phyloP scores from a whole-genome alignment of 2,113 vertebrate species.

The Corythoichthys intestinalis region DNA sequence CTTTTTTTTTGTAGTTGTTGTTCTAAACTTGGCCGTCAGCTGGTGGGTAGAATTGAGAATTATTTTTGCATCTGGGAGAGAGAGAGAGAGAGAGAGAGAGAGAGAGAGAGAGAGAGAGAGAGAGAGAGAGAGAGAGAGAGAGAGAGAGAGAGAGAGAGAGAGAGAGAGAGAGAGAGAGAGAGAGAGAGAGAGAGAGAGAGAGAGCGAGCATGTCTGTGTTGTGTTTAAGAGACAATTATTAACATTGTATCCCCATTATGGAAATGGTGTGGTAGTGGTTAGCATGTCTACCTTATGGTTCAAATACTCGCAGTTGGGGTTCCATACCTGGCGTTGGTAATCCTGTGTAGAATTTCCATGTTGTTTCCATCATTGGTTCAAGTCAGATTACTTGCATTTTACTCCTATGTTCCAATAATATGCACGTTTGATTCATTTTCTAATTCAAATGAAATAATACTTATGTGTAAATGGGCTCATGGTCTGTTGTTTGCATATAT shows the following conservation, averaged over 20 bases:
- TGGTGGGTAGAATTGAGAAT: slow-evolving; percentile 38
- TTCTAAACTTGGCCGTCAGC: slow-evolving; percentile 43
- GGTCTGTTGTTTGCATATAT: background rate
- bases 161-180: no score
- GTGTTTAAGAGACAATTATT: no score
- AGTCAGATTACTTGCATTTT: no score
- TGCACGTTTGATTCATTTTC: background rate
- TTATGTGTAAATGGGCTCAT: background rate
- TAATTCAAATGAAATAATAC: no score
- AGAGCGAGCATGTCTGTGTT: no score
- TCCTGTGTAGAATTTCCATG: background rate
- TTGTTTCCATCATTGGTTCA: no score
- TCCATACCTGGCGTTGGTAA: background rate
- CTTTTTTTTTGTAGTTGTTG: slow-evolving; percentile 37
- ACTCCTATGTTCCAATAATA: background rate
- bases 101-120: no score
- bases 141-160: no score
- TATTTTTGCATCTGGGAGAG: slow-evolving; percentile 20
- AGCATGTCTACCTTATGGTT: background rate
- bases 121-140: no score
- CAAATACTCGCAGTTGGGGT: background rate
- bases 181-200: no score
- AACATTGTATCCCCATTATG: no score
- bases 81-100: no score
- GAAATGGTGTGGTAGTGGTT: slow-evolving; percentile 14